Percentiles rank a stretch among this genome's conserved stretches.
Evolutionary conservation across 2,113 vertebrate species (phyloP).

Genomic region (Otolemur garnettii): DNA sequence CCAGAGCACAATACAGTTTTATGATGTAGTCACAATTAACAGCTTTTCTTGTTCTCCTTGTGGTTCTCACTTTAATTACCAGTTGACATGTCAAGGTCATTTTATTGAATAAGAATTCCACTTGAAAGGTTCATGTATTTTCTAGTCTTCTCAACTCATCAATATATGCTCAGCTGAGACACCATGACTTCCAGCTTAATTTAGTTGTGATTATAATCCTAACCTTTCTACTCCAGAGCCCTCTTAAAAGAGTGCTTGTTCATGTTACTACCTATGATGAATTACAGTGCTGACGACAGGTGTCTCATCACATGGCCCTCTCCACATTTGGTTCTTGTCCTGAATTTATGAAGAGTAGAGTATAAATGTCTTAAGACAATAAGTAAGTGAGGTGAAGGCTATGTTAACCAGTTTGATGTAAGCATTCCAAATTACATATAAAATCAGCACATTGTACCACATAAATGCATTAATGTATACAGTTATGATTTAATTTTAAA

Average conservation of each 20-base stretch:
- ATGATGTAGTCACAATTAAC: not conserved
- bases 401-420: too few relatives aligned
- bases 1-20: not conserved
- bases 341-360: not conserved
- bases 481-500: too few relatives aligned
- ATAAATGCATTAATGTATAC: too few relatives aligned
- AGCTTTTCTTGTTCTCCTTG: not conserved
- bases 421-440: too few relatives aligned
- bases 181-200: not conserved
- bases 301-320: not conserved
- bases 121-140: conserved; percentile 8
- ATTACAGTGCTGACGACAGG: fast-evolving
- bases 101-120: conserved; percentile 14
- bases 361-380: too few relatives aligned
- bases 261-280: too few relatives aligned
- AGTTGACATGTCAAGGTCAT: not conserved
- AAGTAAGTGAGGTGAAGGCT: too few relatives aligned
- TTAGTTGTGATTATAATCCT: not conserved
- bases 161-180: not conserved
- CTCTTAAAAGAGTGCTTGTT: not conserved
- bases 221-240: not conserved
- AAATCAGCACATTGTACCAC: too few relatives aligned
- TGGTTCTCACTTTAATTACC: conserved; percentile 2
- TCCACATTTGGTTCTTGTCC: too few relatives aligned
- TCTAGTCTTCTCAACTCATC: not conserved